Evolutionary conservation across 1,140 invertebrate genomes (phyloP).

Genomic region (Paramacrobiotus metropolitanus): DNA sequence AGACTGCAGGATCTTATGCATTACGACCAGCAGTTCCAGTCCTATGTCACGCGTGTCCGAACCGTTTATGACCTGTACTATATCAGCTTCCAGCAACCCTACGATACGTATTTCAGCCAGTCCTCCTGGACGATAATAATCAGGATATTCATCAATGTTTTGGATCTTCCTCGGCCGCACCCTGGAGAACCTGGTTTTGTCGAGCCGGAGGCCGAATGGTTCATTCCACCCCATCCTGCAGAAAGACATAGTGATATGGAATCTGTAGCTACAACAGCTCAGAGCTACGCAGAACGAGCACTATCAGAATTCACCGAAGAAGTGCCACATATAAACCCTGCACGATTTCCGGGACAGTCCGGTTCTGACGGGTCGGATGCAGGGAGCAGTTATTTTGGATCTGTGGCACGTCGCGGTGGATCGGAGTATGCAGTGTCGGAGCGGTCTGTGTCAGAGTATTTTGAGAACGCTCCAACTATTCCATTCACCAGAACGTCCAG

Average conservation of each 20-base stretch:
- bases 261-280: not conserved
- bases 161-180: not conserved
- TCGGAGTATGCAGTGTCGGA: not conserved
- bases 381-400: not conserved
- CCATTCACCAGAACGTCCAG: not conserved
- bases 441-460: not conserved
- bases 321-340: not conserved
- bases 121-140: not conserved
- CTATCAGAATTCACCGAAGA: not conserved
- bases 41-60: not conserved
- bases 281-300: not conserved
- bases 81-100: not conserved
- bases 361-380: not conserved
- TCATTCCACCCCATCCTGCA: not conserved
- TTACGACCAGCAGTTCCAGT: conserved; percentile 1
- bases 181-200: not conserved
- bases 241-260: not conserved
- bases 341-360: not conserved
- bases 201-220: not conserved
- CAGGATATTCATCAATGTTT: not conserved
- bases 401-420: not conserved
- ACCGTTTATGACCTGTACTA: conserved; percentile 4
- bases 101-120: not conserved
- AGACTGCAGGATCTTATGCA: not conserved
- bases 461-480: not conserved